phyloP scores from a whole-genome alignment of 2,797 vertebrate genomes.

The Epinephelus malabaricus region DNA sequence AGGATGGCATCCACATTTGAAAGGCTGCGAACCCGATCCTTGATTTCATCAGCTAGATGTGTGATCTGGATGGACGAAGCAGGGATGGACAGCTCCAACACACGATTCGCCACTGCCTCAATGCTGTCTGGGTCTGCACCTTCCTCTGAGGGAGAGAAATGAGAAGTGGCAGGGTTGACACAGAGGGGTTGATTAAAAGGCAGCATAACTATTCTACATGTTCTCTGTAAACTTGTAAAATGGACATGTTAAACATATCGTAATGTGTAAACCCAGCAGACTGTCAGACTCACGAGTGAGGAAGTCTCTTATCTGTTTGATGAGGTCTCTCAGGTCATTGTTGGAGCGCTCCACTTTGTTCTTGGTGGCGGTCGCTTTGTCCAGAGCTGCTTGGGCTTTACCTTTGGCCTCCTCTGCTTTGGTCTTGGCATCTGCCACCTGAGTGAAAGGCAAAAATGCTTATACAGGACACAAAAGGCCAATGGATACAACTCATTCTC shows the following conservation, averaged over 20 bases:
- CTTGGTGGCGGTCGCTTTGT: constrained; percentile 93
- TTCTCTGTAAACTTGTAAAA: background rate
- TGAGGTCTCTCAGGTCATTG: constrained; percentile 94
- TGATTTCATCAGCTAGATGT: constrained; percentile 93
- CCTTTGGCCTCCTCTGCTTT: constrained; percentile 92
- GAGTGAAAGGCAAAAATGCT: constrained; percentile 26
- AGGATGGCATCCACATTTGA: constrained; percentile 95
- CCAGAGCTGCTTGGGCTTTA: constrained; percentile 90
- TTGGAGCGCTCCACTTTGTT: constrained; percentile 93
- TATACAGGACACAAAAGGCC: background rate
- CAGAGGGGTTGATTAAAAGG: background rate
- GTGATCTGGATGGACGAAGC: constrained; percentile 94
- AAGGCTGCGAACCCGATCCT: constrained; percentile 92
- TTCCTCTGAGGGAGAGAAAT: constrained; percentile 88
- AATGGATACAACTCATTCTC: background rate
- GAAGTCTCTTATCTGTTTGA: constrained; percentile 95
- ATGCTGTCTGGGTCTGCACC: constrained; percentile 97
- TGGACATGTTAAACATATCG: background rate
- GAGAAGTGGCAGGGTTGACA: background rate
- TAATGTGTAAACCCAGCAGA: background rate
- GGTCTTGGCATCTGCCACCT: constrained; percentile 93
- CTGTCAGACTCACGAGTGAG: constrained; percentile 91
- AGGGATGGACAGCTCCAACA: constrained; percentile 96
- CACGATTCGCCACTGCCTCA: constrained; percentile 92
- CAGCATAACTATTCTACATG: background rate